Conservation (phyloP, 1,140 invertebrate genomes). For the Cydia pomonella region DNA sequence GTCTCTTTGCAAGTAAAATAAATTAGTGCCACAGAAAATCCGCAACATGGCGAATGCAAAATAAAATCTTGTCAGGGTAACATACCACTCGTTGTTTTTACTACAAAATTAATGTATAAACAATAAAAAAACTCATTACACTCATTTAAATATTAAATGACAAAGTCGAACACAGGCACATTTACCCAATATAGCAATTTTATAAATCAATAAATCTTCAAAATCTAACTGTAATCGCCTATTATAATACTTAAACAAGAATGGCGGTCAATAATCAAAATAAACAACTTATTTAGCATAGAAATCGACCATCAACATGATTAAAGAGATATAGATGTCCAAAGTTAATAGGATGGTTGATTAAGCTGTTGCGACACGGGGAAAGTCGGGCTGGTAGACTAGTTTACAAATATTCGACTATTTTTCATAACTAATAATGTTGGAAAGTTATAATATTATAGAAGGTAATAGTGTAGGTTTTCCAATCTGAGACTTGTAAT, state of each 20-base stretch:
- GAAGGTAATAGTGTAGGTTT: no score
- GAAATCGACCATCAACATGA: conserved; percentile 19
- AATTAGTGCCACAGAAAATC: no score
- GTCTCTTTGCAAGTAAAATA: no score
- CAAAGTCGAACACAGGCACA: background rate
- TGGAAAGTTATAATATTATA: no score
- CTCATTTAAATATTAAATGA: background rate
- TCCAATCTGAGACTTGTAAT: no score
- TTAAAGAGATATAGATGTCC: background rate
- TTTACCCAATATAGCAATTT: background rate
- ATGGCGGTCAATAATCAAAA: background rate
- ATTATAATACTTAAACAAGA: background rate
- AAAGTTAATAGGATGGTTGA: conserved; percentile 8
- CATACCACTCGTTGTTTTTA: no score
- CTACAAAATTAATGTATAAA: no score
- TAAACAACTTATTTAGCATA: conserved; percentile 7
- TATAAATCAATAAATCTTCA: background rate
- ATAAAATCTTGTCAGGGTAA: no score
- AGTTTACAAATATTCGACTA: background rate
- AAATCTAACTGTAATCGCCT: background rate
- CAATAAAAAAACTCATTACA: no score
- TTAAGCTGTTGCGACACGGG: conserved; percentile 10
- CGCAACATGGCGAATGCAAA: no score
- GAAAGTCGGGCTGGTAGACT: conserved; percentile 12
- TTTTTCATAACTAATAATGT: no score